Evolutionary conservation across 2,888 invertebrate species (phyloP).

Genomic region (Pristionchus arcanus): DNA sequence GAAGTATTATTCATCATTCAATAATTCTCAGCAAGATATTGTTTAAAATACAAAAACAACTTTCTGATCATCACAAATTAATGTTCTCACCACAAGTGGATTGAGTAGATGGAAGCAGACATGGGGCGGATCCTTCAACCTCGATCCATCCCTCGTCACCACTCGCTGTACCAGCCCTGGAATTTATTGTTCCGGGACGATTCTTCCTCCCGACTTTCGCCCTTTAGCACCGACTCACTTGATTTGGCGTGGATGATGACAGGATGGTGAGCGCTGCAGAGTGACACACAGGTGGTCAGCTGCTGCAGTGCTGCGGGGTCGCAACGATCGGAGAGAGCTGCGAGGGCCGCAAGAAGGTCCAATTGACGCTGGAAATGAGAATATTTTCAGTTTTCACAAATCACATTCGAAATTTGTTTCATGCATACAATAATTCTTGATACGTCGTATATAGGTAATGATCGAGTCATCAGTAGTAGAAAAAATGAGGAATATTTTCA

Average conservation of each 20-base stretch:
- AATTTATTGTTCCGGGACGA: neutral
- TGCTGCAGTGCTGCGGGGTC: slow-evolving; percentile 68
- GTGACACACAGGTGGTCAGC: slow-evolving; percentile 68
- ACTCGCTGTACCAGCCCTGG: slow-evolving; percentile 76
- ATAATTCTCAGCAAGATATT: no score
- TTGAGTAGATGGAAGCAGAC: slow-evolving; percentile 75
- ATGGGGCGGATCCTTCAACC: slow-evolving; percentile 72
- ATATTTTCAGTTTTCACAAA: neutral
- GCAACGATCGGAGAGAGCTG: slow-evolving; percentile 75
- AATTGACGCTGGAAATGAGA: slow-evolving; percentile 69
- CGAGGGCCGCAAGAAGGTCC: slow-evolving; percentile 73
- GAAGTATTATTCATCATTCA: neutral
- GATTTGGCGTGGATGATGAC: slow-evolving; percentile 78
- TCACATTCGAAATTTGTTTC: neutral
- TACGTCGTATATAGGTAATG: no score
- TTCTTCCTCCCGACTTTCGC: neutral
- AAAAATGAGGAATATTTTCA: neutral
- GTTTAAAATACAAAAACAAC: no score
- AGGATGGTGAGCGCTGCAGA: slow-evolving; percentile 74
- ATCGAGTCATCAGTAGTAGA: no score
- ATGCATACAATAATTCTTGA: no score
- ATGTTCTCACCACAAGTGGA: slow-evolving; percentile 74
- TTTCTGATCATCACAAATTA: no score
- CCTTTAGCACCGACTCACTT: slow-evolving; percentile 53
- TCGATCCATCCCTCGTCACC: slow-evolving; percentile 74